Percentiles rank a stretch among this genome's conserved stretches.
These are phyloP conservation scores for Halichoerus grypus DNA, from an alignment of 2,113 vertebrate genomes.

Conservation along the genomic window DNA sequence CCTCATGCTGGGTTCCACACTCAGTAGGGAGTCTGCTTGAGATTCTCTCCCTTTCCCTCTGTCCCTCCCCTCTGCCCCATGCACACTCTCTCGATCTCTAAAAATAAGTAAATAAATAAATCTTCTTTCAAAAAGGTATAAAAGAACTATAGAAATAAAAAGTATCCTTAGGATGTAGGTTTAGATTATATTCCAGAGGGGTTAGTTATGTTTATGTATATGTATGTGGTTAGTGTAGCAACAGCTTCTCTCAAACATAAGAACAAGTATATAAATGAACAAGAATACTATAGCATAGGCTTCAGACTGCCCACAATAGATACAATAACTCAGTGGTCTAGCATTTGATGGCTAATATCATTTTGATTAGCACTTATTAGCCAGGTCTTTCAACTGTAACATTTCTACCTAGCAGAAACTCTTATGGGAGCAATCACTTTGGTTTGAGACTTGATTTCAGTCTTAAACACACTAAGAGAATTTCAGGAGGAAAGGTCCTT, in stretches of 20 bases:
- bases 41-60: neutral
- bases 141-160: slow-evolving; percentile 19
- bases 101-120: neutral
- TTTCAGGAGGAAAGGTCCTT: slow-evolving; percentile 47
- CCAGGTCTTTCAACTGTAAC: slow-evolving; percentile 41
- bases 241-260: neutral
- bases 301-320: neutral
- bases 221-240: neutral
- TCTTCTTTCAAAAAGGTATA: neutral
- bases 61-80: too few relatives aligned
- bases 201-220: neutral
- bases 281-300: neutral
- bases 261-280: neutral
- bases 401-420: slow-evolving; percentile 2
- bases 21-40: neutral
- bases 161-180: neutral
- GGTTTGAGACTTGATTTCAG: slow-evolving; percentile 13
- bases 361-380: neutral
- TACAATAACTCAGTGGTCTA: neutral
- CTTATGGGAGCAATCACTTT: neutral
- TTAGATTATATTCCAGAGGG: neutral
- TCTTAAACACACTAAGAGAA: slow-evolving; percentile 9
- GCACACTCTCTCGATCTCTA: neutral
- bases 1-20: neutral
- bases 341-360: neutral